These are phyloP conservation scores for Zosterops pallidus DNA, from an alignment of 2,113 vertebrate species.

Conservation along the genomic window DNA sequence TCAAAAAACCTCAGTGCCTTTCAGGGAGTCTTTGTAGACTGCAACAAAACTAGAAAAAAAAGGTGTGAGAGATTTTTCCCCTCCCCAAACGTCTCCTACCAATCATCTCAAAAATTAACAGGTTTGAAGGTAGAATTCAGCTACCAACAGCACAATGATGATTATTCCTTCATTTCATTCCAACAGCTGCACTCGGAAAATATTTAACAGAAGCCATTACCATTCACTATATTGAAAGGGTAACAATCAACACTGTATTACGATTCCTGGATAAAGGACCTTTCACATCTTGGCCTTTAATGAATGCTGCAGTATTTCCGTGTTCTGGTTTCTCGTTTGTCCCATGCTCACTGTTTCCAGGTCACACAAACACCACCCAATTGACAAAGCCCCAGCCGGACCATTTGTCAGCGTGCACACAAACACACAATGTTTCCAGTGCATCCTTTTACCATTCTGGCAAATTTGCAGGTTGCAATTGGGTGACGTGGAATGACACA, in stretches of 20 bases:
- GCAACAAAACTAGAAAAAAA: neutral
- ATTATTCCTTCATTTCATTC: neutral
- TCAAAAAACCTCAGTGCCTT: neutral
- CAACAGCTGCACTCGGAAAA: neutral
- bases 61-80: neutral
- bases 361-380: accelerated
- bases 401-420: neutral
- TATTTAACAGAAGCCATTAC: neutral
- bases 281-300: neutral
- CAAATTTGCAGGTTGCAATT: neutral
- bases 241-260: neutral
- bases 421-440: neutral
- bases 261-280: neutral
- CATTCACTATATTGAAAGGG: neutral
- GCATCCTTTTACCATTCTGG: neutral
- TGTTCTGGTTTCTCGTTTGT: neutral
- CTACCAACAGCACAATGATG: neutral
- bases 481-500: neutral
- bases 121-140: neutral
- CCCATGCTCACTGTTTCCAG: neutral
- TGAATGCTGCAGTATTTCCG: neutral
- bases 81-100: neutral
- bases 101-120: neutral
- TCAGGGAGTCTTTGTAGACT: neutral
- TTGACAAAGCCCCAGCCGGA: neutral